These are phyloP conservation scores for Melanophora roralis DNA, from an alignment of 2,888 invertebrate genomes.

Conservation along the genomic window DNA sequence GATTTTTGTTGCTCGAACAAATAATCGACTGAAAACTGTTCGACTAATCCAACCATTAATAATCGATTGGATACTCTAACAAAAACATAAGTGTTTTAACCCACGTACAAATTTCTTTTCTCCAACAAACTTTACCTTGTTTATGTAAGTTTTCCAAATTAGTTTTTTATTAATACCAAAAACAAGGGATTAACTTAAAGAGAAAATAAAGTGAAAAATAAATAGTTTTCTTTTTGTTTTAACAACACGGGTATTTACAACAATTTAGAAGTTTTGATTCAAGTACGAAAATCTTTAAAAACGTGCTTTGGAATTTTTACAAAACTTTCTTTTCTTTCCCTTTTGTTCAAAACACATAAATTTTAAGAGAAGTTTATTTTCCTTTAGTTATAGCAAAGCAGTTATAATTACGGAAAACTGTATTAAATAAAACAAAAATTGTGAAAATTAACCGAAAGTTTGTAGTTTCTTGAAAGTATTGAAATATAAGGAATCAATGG, in stretches of 20 bases:
- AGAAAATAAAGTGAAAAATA: neutral
- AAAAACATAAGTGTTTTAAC: neutral
- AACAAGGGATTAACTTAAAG: constrained; percentile 23
- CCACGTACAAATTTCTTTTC: neutral
- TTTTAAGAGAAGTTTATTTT: constrained; percentile 26
- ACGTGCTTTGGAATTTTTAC: constrained; percentile 42
- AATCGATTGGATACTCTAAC: too few species aligned
- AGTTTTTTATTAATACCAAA: constrained; percentile 44
- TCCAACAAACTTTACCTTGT: neutral
- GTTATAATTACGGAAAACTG: constrained; percentile 59
- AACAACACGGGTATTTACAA: constrained; percentile 26
- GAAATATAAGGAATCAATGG: too few species aligned
- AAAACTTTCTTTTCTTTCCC: neutral
- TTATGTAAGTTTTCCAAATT: constrained; percentile 24
- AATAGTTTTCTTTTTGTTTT: constrained; percentile 1
- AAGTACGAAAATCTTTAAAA: constrained; percentile 47
- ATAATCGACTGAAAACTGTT: too few species aligned
- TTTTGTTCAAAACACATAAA: neutral
- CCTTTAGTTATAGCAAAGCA: constrained; percentile 37
- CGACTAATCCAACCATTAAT: too few species aligned
- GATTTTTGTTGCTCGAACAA: too few species aligned
- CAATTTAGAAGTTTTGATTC: constrained; percentile 41
- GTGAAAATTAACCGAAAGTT: too few species aligned
- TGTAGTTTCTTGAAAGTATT: too few species aligned
- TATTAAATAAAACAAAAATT: too few species aligned